Conservation (phyloP, 2,113 vertebrate species). For the Dendropsophus ebraccatus region DNA sequence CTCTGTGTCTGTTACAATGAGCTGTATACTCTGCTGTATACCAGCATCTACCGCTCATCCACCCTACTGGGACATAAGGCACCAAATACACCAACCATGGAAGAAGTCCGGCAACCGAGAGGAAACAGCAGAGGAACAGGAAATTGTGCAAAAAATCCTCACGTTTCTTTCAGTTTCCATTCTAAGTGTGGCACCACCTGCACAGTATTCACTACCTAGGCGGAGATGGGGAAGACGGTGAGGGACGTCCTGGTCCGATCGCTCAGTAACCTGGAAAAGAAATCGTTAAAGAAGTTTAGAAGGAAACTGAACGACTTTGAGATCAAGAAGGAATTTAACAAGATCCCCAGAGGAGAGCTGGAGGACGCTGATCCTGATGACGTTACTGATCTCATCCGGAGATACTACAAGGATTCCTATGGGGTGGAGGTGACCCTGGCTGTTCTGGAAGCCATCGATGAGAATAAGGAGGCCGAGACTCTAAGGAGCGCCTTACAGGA, state of each 20-base stretch:
- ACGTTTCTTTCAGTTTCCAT: background rate
- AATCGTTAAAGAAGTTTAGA: background rate
- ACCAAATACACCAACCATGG: too few relatives aligned
- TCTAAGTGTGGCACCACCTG: too few relatives aligned
- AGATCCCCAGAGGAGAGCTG: background rate
- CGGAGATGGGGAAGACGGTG: slow-evolving; percentile 22
- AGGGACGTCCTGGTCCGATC: background rate
- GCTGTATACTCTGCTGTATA: too few relatives aligned
- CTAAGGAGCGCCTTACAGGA: background rate
- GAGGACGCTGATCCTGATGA: background rate
- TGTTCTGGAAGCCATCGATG: background rate
- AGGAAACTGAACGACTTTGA: background rate
- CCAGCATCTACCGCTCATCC: too few relatives aligned
- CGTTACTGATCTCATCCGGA: background rate
- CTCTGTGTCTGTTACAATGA: too few relatives aligned
- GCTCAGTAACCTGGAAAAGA: background rate
- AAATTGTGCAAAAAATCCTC: too few relatives aligned
- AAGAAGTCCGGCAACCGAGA: too few relatives aligned
- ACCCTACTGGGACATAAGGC: too few relatives aligned
- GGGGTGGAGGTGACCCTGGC: too few relatives aligned
- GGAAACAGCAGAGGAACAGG: too few relatives aligned
- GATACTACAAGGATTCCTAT: background rate
- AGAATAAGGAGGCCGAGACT: background rate
- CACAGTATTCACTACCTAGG: background rate
- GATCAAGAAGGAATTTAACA: background rate